These are phyloP conservation scores for Malacosoma neustria DNA, from an alignment of 2,888 invertebrate species.

Conservation along the genomic window DNA sequence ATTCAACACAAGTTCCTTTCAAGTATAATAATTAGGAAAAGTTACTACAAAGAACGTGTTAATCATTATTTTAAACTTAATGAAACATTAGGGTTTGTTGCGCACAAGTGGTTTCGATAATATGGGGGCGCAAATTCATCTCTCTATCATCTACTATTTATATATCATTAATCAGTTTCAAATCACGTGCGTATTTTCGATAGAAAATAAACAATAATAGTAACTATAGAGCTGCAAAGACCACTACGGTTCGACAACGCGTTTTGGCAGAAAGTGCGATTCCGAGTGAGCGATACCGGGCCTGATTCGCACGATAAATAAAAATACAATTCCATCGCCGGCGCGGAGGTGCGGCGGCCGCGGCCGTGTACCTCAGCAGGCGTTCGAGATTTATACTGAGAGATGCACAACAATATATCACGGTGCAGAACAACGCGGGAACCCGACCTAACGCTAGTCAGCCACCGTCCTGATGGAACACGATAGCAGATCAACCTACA, in stretches of 20 bases:
- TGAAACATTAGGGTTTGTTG: slow-evolving; percentile 7
- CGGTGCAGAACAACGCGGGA: slow-evolving; percentile 64
- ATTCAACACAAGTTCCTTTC: no score
- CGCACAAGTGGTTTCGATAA: slow-evolving; percentile 2
- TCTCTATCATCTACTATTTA: no score
- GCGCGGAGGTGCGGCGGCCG: slow-evolving; percentile 57
- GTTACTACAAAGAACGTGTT: slow-evolving; percentile 9
- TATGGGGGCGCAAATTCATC: no score
- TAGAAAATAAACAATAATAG: slow-evolving; percentile 26
- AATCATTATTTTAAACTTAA: not conserved
- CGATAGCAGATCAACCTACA: slow-evolving; percentile 60
- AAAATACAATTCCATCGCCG: slow-evolving; percentile 74
- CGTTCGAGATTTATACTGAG: slow-evolving; percentile 71
- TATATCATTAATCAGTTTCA: not conserved
- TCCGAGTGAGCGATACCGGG: slow-evolving; percentile 66
- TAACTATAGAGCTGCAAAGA: slow-evolving; percentile 36
- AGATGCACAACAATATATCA: slow-evolving; percentile 74
- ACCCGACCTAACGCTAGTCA: slow-evolving; percentile 71
- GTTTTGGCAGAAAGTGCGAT: slow-evolving; percentile 69
- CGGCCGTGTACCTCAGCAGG: slow-evolving; percentile 74
- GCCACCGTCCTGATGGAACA: slow-evolving; percentile 63
- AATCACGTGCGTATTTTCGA: not conserved
- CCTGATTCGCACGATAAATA: slow-evolving; percentile 73
- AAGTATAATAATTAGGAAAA: no score
- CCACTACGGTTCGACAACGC: slow-evolving; percentile 42